Evolutionary conservation across 2,888 invertebrate species (phyloP), one percentile per base, ranked within the genome.

Genomic region (Chrysodeixis includens): DNA sequence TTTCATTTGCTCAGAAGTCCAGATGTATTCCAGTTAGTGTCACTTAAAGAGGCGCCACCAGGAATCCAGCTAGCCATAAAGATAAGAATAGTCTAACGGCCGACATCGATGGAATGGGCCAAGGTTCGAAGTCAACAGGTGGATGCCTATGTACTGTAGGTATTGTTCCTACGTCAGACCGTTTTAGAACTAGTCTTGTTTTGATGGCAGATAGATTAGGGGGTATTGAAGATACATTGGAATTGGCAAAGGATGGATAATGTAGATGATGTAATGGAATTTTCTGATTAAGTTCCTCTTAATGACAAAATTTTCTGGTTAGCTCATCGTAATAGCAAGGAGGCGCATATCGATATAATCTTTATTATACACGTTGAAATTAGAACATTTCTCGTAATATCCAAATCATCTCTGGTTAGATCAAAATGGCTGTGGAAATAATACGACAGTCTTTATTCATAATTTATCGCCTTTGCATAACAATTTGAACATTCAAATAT

Each of bases 91-190:
- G 74, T 53, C 18, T 40, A 44, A 10, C 46, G 35, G 30, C 56
- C 63, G 57, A 53, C 59, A 60, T 61, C 67, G 61, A 71, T 76
- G 72, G 67, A 72, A 61, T 56, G 22, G 67, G 72, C 60, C 74
- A 71, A 76, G 72, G 74, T 76, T 68, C 44, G 62, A 53, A 64
- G 57, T 53, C 66, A 76, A 71, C 74, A 74, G 74, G 72, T 76
- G 66, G 52, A 66, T 56, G 56, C 35, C 51, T 65, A 53, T 61
- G 71, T 30, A 35, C 44, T 35, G 35, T 60, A 52, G 35, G 35
- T 52, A 57, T 63, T 61, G 74, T 74, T 74, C 61, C 32, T 35
- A 20, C 46, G 40, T 40, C 2, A 40, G 1, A n/a, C 40, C n/a
- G 40, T 40, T 40, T 40, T 26, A 5, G 35, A 35, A n/a, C n/a